phyloP scores from a whole-genome alignment of 2,888 invertebrate species.

The Leucania comma region DNA sequence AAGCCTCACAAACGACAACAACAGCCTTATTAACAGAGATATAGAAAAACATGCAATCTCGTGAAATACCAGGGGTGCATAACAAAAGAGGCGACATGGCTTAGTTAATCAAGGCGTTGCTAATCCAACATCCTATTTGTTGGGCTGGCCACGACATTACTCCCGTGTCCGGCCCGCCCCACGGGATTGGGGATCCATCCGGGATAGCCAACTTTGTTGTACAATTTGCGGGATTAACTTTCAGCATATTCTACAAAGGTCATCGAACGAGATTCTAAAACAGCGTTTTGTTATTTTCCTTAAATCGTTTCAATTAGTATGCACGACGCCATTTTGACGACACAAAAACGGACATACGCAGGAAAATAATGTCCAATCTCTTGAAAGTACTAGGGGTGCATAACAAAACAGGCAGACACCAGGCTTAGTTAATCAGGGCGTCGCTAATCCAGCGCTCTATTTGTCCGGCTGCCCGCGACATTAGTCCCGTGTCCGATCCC shows the following conservation, averaged over 20 bases:
- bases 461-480: conserved; percentile 85
- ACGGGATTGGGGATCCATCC: conserved; percentile 48
- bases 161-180: conserved; percentile 54
- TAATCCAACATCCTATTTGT: conserved; percentile 61
- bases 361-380: conserved; percentile 59
- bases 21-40: conserved; percentile 39
- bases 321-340: conserved; percentile 23
- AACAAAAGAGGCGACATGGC: conserved; percentile 59
- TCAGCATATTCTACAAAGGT: conserved; percentile 52
- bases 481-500: conserved; percentile 83
- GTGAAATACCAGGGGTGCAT: conserved; percentile 65
- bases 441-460: conserved; percentile 83
- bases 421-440: conserved; percentile 87
- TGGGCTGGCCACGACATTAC: conserved; percentile 56
- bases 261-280: conserved; percentile 27
- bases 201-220: conserved; percentile 55
- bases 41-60: conserved; percentile 60
- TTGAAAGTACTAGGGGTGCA: conserved; percentile 82
- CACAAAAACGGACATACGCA: conserved; percentile 20
- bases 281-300: conserved; percentile 10
- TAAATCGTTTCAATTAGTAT: conserved; percentile 17
- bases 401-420: conserved; percentile 82
- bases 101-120: conserved; percentile 64
- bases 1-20: conserved; percentile 25
- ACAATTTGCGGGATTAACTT: conserved; percentile 45